Conservation (phyloP, 1,140 invertebrate species). For the Cyphomyrmex costatus region DNA sequence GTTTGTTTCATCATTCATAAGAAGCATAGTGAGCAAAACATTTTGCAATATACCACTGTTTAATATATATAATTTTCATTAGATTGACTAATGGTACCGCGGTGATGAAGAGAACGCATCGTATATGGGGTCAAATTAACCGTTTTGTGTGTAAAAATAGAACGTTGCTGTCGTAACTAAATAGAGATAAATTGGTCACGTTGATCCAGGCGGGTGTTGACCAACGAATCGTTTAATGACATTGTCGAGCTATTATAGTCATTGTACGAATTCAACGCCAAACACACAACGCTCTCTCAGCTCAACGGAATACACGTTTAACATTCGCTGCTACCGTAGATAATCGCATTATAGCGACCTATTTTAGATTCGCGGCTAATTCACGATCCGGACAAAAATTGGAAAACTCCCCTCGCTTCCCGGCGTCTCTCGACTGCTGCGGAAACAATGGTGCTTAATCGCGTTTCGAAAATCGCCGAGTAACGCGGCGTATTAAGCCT, state of each 20-base stretch:
- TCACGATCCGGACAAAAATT: constrained; percentile 33
- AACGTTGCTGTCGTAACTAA: constrained; percentile 45
- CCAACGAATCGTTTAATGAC: constrained; percentile 72
- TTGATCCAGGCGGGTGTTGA: constrained; percentile 62
- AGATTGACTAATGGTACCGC: constrained; percentile 43
- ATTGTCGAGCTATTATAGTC: constrained; percentile 70
- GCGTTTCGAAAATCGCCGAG: constrained; percentile 36
- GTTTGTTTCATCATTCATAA: constrained; percentile 23
- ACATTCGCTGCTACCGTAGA: constrained; percentile 46
- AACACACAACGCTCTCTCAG: constrained; percentile 70
- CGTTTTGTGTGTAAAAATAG: constrained; percentile 50
- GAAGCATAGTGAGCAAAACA: not conserved
- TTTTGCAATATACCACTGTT: constrained; percentile 17
- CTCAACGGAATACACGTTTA: constrained; percentile 43
- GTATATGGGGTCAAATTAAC: constrained; percentile 44
- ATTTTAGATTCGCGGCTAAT: constrained; percentile 64
- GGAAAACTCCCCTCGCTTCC: not conserved
- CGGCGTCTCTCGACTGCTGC: not conserved
- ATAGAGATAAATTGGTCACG: constrained; percentile 60
- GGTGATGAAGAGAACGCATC: not conserved
- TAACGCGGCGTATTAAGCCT: constrained; percentile 32
- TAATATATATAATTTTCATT: constrained; percentile 55
- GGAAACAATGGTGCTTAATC: constrained; percentile 41
- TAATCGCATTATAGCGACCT: constrained; percentile 65
- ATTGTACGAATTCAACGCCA: constrained; percentile 71